Evolutionary conservation across 2,888 invertebrate genomes (phyloP), one percentile per base, ranked within the genome.

Genomic region (Dyspetes luteomarginatus): DNA sequence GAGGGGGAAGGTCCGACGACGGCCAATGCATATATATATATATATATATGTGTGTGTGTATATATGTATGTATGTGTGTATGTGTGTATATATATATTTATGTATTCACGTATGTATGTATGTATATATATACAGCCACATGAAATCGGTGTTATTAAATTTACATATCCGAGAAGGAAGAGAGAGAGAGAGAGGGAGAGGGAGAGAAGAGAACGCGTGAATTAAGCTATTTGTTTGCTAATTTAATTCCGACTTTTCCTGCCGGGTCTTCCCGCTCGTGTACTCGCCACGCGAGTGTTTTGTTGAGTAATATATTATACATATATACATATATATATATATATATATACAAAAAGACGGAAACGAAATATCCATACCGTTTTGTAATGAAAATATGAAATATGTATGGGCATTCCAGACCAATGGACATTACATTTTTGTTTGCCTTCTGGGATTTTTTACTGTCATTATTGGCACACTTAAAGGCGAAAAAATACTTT

Each of bases 131-230:
- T 17, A 45, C 75, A 81, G 69, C 78, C 72, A 64, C 76, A 65
- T 72, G 60, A 71, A 82, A 78, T 71, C 71, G 74, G 52, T 83
- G 88, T 88, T 88, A 88, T 88, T 88, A 87, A 89, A 89, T 89
- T 89, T 88, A 87, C 88, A 88, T 89, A 87, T 86, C 83, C 86
- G 81, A 76, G 76, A 67, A 56, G 55, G 55, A 41, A 48, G 67
- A 43, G 50, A 15, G 62, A 67, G 36, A 60, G 50, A 58, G 52
- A 60, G 22, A 62, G 68, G 43, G 52, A 58, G 45, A 48, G 67
- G 41, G 36, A 67, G 64, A n/a, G 45, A 56, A 55, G 69, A 73
- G 78, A 78, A 68, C 62, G 82, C 77, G 83, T 64, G 81, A 84
- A 85, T 85, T 84, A 78, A 84, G 81, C 81, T 73, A 82, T 84